A percentile compares a stretch with the other conserved stretches of the same genome.
Evolutionary conservation across 2,888 invertebrate genomes (phyloP).

Genomic region (Netelia inedita): DNA sequence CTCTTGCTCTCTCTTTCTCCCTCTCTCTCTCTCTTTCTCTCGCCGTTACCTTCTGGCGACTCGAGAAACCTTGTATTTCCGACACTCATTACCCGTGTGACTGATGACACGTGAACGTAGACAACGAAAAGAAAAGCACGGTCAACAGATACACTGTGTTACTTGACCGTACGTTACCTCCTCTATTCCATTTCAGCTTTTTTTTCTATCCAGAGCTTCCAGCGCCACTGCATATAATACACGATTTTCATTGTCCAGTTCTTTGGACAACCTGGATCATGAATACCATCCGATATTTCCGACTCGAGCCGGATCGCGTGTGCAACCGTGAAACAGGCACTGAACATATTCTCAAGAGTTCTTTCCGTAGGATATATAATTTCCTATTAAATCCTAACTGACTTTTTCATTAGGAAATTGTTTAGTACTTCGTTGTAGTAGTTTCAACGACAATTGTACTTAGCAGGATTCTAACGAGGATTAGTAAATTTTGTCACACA

Average conservation of each 20-base stretch:
- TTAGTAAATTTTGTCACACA: too few species aligned
- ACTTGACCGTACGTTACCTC: background rate
- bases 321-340: too few species aligned
- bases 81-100: conserved; percentile 82
- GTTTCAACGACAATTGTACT: too few species aligned
- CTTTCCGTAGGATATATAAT: too few species aligned
- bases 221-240: background rate
- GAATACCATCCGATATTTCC: too few species aligned
- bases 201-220: background rate
- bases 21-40: conserved; percentile 18
- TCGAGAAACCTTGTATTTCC: conserved; percentile 80
- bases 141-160: conserved; percentile 45
- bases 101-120: conserved; percentile 80
- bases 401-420: too few species aligned
- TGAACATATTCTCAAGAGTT: too few species aligned
- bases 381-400: too few species aligned
- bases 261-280: background rate
- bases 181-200: background rate
- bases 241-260: background rate
- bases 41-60: conserved; percentile 63
- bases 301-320: too few species aligned
- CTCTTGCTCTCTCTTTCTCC: conserved; percentile 13
- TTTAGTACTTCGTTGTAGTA: too few species aligned
- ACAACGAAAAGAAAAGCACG: conserved; percentile 79
- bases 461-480: too few species aligned